A percentile compares a stretch with the other conserved stretches of the same genome.
These are phyloP conservation scores for Parnassius apollo DNA, from an alignment of 2,888 invertebrate species.

Conservation along the genomic window DNA sequence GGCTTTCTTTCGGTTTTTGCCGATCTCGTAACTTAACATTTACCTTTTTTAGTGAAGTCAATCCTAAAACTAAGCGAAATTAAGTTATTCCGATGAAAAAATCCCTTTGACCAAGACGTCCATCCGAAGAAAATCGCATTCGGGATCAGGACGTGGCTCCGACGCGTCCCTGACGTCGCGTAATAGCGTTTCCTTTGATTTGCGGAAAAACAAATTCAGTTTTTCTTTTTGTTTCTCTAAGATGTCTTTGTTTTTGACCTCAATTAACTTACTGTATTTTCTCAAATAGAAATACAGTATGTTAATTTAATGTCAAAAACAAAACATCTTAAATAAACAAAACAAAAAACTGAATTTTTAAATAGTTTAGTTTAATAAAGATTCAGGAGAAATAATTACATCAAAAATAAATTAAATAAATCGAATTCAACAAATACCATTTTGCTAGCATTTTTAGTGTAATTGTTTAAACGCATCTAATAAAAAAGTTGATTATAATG, in stretches of 20 bases:
- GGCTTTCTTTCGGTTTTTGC: background rate
- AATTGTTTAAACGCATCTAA: too few relatives aligned
- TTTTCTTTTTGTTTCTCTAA: constrained; percentile 12
- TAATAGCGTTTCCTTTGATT: constrained; percentile 42
- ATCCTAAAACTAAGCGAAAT: constrained; percentile 21
- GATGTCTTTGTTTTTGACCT: background rate
- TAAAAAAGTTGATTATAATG: too few relatives aligned
- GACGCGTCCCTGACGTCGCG: constrained; percentile 30
- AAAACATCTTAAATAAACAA: background rate
- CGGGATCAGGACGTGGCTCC: constrained; percentile 32
- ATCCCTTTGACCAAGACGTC: constrained; percentile 43
- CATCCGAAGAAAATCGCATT: constrained; percentile 41
- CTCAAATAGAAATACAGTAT: background rate
- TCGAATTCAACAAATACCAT: too few relatives aligned
- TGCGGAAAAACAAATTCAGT: constrained; percentile 20
- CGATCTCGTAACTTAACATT: background rate
- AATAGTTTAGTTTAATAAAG: too few relatives aligned
- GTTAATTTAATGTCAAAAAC: too few relatives aligned
- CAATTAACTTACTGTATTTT: background rate
- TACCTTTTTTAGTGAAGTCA: constrained; percentile 12
- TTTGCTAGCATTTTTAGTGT: too few relatives aligned
- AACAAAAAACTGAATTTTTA: too few relatives aligned
- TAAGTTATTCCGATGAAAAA: constrained; percentile 27
- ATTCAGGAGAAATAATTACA: too few relatives aligned
- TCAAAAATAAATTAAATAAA: too few relatives aligned